Base-by-base conservation (phyloP, 2,113 vertebrate species). In the Serilophus lunatus region DNA sequence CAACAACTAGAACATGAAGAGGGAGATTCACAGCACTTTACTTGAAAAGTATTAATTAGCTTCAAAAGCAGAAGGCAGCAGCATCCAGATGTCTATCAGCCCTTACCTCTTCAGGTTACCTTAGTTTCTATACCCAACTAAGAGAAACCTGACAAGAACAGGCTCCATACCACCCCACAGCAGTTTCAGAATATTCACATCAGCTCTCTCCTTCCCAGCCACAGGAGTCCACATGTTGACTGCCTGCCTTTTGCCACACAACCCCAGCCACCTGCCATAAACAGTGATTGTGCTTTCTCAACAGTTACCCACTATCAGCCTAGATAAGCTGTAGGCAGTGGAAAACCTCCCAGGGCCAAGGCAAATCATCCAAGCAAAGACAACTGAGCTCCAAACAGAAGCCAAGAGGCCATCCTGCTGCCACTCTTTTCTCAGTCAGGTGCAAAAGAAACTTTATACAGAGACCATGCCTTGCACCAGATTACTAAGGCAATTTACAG, bases 91-190 rank as follows among this genome's bases (percentile, higher is more conserved):
- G 15, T 68, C 63, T 66, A 77, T 56, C 60, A 68, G 40, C 26
- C 47, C 19, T 63, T 18, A 44, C 12, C 29, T 79, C 44, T 49
- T 63, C 47, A 68, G 22, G 29, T 75, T 51, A 65, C 36, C 40
- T 83, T 8, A 54, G 18, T 12, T 78, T 79, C 56, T 65, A n/a
- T 10, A 69, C 1, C 26, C 29, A 77, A 2, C 40, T 57, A 51
- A 44, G 42, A 70, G 35, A 70, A 83, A 77, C 7, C 18, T 0
- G 0, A 35, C 1, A 5, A 84, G 38, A 78, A 31, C 29, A 50
- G 53, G 23, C 70, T 91, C 47, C 3, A 1, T 7, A 54, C 4
- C 25, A 60, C 2, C 26, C 49, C 33, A 36, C 0, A 18, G 36
- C 18, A 82, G 24, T 53, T 90, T 24, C 38, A 35, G 24, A 51